Base-by-base conservation (phyloP, 1,140 invertebrate genomes). In the Ips nitidus region DNA sequence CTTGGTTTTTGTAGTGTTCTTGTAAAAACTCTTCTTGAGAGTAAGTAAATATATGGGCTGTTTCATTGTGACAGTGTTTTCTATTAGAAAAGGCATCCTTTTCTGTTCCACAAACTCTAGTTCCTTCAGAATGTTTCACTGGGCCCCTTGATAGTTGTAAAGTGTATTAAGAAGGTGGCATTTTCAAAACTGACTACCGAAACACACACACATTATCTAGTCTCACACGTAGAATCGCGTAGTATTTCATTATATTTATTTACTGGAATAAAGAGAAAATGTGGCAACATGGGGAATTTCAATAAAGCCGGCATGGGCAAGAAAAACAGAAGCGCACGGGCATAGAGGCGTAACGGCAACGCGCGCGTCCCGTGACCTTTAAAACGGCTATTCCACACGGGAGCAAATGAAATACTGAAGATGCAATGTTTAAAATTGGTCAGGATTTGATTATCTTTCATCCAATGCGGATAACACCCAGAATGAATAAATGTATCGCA, bases 311-410 rank as follows among this genome's bases (percentile, higher is more conserved):
- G 45, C 45, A 50, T 22, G 6, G 45, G 45, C 22, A 22, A 22
- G 22, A 22, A 22, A 22, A 50, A 50, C 45, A 50, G 45, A 8
- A 22, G 45, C 22, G 22, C 36, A 2, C 8, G 37, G 40, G 45
- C 8, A 55, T 42, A 60, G 53, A 52, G 50, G 60, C 40, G 58
- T 61, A 55, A 53, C 66, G 47, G 41, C 58, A 36, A 39, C 47
- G 66, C 66, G 66, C 66, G 57, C 66, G 66, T 61, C 42, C 43
- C 67, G 60, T 69, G 67, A 69, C 67, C 67, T 69, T 69, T 69
- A 69, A 69, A 69, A 22, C 22, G 22, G 22, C 22, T 22, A 22
- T 22, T 22, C 22, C 22, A 22, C 22, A 22, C 22, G 22, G 22
- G 22, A 22, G 22, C 22, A 22, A 22, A 22, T 22, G 22, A 22